Evolutionary conservation across 1,140 invertebrate genomes (phyloP).

Genomic region (Schlechtendalia chinensis): DNA sequence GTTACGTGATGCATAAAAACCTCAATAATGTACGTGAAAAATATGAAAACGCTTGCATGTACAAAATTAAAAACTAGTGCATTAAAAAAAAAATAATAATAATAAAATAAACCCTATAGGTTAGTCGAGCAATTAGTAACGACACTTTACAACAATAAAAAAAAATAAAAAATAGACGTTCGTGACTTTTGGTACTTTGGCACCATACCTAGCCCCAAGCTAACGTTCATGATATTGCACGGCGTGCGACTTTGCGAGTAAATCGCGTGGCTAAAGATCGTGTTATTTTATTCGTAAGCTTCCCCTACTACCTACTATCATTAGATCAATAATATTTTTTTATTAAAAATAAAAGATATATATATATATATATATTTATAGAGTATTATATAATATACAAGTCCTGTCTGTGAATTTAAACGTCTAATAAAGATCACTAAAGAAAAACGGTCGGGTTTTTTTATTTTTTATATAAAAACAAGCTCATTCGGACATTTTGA

Average conservation of each 20-base stretch:
- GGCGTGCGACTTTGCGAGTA: neutral
- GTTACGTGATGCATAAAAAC: slow-evolving; percentile 11
- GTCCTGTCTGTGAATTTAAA: slow-evolving; percentile 30
- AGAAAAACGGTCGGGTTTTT: neutral
- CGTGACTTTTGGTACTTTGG: slow-evolving; percentile 42
- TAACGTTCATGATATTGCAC: slow-evolving; percentile 6
- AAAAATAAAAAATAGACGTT: too few relatives aligned
- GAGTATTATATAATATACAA: neutral
- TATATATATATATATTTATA: neutral
- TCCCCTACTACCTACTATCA: slow-evolving; percentile 19
- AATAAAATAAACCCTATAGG: neutral
- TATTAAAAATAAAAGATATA: slow-evolving; percentile 28
- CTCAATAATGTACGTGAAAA: neutral
- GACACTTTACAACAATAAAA: slow-evolving; percentile 43
- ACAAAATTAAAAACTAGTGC: neutral
- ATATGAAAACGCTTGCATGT: slow-evolving; percentile 10
- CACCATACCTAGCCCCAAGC: neutral
- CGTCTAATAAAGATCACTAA: slow-evolving; percentile 35
- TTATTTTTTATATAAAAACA: slow-evolving; percentile 32
- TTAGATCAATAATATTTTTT: slow-evolving; percentile 36
- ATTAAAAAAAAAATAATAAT: slow-evolving; percentile 7
- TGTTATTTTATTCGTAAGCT: slow-evolving; percentile 20
- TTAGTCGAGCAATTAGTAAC: slow-evolving; percentile 39
- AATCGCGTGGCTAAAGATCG: slow-evolving; percentile 41
- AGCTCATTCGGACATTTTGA: slow-evolving; percentile 40